Evolutionary conservation across 2,888 invertebrate species (phyloP).

Genomic region (Tetragonula carbonaria): DNA sequence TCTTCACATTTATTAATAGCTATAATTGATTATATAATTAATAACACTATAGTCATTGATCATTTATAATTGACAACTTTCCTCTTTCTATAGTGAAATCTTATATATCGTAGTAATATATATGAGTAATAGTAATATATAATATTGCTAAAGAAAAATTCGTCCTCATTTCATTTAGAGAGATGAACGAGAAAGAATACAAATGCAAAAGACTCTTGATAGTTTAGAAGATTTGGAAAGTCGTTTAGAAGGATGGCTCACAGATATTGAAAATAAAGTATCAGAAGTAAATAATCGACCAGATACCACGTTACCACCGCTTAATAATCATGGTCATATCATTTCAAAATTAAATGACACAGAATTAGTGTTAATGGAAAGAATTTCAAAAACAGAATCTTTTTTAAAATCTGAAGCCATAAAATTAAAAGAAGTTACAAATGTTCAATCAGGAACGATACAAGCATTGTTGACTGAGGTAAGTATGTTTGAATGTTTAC

Average conservation of each 20-base stretch:
- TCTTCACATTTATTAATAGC: too few relatives aligned
- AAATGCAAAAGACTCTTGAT: slow-evolving; percentile 87
- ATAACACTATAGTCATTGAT: too few relatives aligned
- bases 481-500: not conserved
- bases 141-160: not conserved
- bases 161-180: slow-evolving; percentile 83
- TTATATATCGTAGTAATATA: not conserved
- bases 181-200: slow-evolving; percentile 88
- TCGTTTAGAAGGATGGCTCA: slow-evolving; percentile 84
- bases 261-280: slow-evolving; percentile 83
- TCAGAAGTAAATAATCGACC: slow-evolving; percentile 79
- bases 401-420: slow-evolving; percentile 63
- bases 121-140: not conserved
- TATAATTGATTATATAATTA: too few relatives aligned
- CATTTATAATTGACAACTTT: not conserved
- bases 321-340: slow-evolving; percentile 67
- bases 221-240: slow-evolving; percentile 85
- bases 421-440: slow-evolving; percentile 42
- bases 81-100: not conserved
- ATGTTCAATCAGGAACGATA: slow-evolving; percentile 35
- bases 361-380: slow-evolving; percentile 68
- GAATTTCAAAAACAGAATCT: slow-evolving; percentile 71
- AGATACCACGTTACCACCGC: slow-evolving; percentile 48
- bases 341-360: slow-evolving; percentile 72
- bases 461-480: slow-evolving; percentile 47